phyloP scores from a whole-genome alignment of 1,140 invertebrate species.

The Idris sp. region DNA sequence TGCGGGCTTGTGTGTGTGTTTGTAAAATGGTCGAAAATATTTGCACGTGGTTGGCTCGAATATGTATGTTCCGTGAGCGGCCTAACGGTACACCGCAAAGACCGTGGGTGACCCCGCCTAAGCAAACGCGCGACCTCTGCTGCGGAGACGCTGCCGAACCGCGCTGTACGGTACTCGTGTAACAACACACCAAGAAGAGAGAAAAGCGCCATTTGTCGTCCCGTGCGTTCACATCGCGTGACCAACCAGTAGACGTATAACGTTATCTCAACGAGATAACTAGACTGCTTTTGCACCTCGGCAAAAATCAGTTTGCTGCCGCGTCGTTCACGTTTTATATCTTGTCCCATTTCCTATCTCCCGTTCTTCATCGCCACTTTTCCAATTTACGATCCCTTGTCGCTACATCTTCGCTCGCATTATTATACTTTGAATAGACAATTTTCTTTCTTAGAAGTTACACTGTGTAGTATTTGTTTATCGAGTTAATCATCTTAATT shows the following conservation, averaged over 20 bases:
- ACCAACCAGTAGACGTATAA: constrained; percentile 30
- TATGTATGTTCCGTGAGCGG: constrained; percentile 66
- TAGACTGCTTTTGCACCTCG: constrained; percentile 11
- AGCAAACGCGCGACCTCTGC: constrained; percentile 77
- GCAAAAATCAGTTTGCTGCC: constrained; percentile 24
- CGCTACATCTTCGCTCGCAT: no score
- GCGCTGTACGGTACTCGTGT: constrained; percentile 60
- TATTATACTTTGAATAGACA: no score
- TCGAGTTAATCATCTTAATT: no score
- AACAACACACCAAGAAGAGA: constrained; percentile 47
- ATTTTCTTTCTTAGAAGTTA: no score
- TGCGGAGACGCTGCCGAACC: constrained; percentile 63
- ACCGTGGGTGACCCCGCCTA: constrained; percentile 75
- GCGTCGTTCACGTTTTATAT: neutral
- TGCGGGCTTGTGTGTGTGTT: constrained; percentile 44
- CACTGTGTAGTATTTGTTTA: no score
- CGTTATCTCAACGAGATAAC: constrained; percentile 25
- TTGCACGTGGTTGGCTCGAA: constrained; percentile 56
- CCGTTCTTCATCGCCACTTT: neutral
- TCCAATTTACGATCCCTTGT: neutral
- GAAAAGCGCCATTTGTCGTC: constrained; percentile 51
- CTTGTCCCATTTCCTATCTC: neutral
- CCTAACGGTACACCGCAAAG: constrained; percentile 73
- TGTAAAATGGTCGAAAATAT: constrained; percentile 69
- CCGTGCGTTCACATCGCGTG: constrained; percentile 43